Conservation (phyloP, 2,113 vertebrate species). For the Pygoscelis adeliae region DNA sequence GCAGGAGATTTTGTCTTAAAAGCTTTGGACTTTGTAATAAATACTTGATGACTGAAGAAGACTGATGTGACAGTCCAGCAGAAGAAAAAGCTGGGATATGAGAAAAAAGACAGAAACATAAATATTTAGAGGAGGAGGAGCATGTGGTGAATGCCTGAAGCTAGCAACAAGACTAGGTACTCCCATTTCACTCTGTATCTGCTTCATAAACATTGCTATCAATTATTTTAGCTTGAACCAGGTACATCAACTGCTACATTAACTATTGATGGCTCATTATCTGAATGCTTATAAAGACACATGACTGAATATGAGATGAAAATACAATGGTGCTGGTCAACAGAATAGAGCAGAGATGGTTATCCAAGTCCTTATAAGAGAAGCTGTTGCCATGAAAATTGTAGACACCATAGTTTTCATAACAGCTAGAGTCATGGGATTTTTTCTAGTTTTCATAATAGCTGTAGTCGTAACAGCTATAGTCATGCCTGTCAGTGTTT, state of each 20-base stretch:
- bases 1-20: background rate
- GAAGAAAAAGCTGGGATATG: background rate
- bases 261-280: conserved; percentile 46
- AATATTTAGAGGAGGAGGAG: background rate
- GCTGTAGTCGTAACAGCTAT: background rate
- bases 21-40: background rate
- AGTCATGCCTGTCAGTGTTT: background rate
- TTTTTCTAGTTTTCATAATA: background rate
- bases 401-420: background rate
- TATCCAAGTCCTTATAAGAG: background rate
- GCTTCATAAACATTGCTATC: background rate
- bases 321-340: background rate
- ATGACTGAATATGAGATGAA: background rate
- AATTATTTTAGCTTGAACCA: conserved; percentile 29
- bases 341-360: background rate
- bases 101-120: background rate
- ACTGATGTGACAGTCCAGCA: background rate
- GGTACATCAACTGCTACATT: conserved; percentile 3
- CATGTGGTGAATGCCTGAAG: background rate
- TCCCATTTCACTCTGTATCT: background rate
- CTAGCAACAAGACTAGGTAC: background rate
- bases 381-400: background rate
- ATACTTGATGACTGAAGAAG: background rate
- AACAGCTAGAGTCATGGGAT: background rate
- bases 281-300: background rate